Percentiles rank a stretch among this genome's conserved stretches.
phyloP scores from a whole-genome alignment of 2,113 vertebrate genomes.

The Asarcornis scutulata region DNA sequence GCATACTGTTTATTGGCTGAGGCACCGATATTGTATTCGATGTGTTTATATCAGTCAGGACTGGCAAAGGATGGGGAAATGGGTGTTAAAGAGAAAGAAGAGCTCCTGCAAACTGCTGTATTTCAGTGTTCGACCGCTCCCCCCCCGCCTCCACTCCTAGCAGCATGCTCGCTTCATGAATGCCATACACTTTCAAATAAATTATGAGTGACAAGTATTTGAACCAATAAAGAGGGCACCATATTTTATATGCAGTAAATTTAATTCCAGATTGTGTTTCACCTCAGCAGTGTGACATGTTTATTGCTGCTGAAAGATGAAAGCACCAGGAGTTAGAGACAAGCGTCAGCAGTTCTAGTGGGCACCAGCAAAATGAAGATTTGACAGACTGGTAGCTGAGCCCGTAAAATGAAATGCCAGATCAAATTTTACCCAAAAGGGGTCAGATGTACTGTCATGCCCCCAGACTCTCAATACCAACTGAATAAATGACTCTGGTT shows the following conservation, averaged over 20 bases:
- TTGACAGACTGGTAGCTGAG: conserved; percentile 83
- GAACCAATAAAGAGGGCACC: conserved; percentile 97
- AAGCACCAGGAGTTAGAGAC: conserved; percentile 83
- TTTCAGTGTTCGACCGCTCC: conserved; percentile 35
- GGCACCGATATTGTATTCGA: conserved; percentile 11
- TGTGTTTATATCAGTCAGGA: conserved; percentile 53
- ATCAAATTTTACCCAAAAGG: conserved; percentile 86
- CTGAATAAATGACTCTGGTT: conserved; percentile 78
- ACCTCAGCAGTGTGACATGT: conserved; percentile 93
- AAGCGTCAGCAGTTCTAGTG: conserved; percentile 85
- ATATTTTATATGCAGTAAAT: conserved; percentile 99
- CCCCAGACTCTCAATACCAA: conserved; percentile 75
- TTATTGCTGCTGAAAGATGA: conserved; percentile 91
- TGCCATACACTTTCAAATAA: conserved; percentile 91
- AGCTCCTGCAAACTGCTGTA: conserved; percentile 29
- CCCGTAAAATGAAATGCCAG: conserved; percentile 86
- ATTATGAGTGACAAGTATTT: conserved; percentile 98
- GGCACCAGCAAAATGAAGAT: conserved; percentile 84
- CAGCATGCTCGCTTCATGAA: conserved; percentile 81
- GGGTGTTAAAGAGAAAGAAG: conserved; percentile 41
- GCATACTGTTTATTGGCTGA: not conserved
- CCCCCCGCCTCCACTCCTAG: conserved; percentile 55
- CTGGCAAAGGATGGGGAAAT: conserved; percentile 39
- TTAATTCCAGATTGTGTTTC: conserved; percentile 96
- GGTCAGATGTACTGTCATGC: conserved; percentile 80